Base-by-base conservation (phyloP, 2,888 invertebrate species). In the Conops quadrifasciatus region DNA sequence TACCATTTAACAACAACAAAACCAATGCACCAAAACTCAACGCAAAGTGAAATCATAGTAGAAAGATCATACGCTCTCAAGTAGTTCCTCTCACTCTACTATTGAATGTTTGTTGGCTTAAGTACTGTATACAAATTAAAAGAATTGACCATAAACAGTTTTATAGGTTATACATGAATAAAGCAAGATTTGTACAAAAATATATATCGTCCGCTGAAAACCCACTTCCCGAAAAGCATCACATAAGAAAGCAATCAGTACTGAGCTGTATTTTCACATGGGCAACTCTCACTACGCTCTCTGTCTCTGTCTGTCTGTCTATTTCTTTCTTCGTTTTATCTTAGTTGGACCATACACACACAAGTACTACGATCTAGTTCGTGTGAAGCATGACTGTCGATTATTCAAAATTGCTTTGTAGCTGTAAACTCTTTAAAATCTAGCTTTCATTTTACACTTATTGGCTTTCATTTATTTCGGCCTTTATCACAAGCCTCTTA, bases 21-120 rank as follows among this genome's bases (percentile, higher is more conserved):
- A 60, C 49, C 43, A 24, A 47, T 47, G 15, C 11, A 30, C 30
- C 11, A 13, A 49, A 65, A 65, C 26, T 36, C 5, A 36, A 7
- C 36, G 4, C 16, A 36, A 67, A 67, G 43, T 62, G 62, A 62
- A 59, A 28, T n/a, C n/a, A 21, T 62, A 36, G n/a, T 30, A 62
- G 21, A 21, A 36, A 9, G 21, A 15, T 26, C 21, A 24, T 56
- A 3, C 21, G 24, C 26, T 56, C 16, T 26, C 26, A 56, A 26
- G 15, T 24, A 56, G 24, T 56, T 56, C 3, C 21, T 56, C 13
- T 36, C 36, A 36, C 36, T 36, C 5, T 36, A 36, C 36, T 36
- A 36, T 36, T 36, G 9, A 36, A 7, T 36, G 9, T 36, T 9
- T 36, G 36, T 36, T 36, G 9, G 24, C 56, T 24, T 24, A 21